Evolutionary conservation across 2,113 vertebrate species (phyloP).

Genomic region (Lasiurus cinereus): DNA sequence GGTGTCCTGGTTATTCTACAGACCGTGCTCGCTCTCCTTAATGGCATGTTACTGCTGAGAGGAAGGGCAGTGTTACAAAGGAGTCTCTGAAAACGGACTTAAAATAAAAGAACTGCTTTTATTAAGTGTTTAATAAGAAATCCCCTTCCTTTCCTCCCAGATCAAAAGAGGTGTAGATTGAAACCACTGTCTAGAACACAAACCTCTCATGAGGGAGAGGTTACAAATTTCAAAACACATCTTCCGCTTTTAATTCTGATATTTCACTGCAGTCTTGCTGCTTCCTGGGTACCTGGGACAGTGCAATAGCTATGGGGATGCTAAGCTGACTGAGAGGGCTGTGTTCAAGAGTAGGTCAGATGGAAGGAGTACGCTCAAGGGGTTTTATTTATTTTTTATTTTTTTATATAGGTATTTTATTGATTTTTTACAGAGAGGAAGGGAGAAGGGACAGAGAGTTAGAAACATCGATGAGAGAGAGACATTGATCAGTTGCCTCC

Average conservation of each 20-base stretch:
- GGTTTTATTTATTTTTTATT: not conserved
- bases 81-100: slow-evolving; percentile 67
- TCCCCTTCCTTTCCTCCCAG: slow-evolving; percentile 58
- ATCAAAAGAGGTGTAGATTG: slow-evolving; percentile 60
- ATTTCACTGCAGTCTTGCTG: slow-evolving; percentile 1
- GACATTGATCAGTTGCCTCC: too few relatives aligned
- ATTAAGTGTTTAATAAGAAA: slow-evolving; percentile 76
- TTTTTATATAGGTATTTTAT: too few relatives aligned
- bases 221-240: slow-evolving; percentile 65
- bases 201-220: slow-evolving; percentile 36
- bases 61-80: slow-evolving; percentile 64
- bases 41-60: slow-evolving; percentile 52
- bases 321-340: not conserved
- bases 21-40: slow-evolving; percentile 34
- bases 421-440: too few relatives aligned
- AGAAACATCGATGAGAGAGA: too few relatives aligned
- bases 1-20: slow-evolving; percentile 24
- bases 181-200: slow-evolving; percentile 32
- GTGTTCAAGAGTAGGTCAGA: not conserved
- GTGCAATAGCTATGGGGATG: not conserved
- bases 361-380: not conserved
- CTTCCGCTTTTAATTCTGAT: slow-evolving; percentile 63
- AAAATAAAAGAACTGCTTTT: slow-evolving; percentile 71
- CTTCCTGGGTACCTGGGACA: slow-evolving; percentile 24
- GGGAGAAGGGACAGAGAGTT: too few relatives aligned